Base-by-base conservation (phyloP, 2,113 vertebrate genomes). In the Pluvialis apricaria region DNA sequence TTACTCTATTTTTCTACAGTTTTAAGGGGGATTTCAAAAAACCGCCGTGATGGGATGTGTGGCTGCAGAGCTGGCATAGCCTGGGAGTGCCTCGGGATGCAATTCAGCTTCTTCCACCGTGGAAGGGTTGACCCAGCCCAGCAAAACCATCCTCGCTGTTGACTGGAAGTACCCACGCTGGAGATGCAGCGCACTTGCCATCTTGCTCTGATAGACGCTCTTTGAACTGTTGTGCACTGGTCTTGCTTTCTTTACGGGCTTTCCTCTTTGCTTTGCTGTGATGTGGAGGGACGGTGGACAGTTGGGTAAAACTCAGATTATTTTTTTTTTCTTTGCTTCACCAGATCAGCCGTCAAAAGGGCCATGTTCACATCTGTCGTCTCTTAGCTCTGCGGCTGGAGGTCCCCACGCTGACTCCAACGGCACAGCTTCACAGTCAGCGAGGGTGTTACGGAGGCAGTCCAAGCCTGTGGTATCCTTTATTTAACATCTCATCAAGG, bases 401-500 rank as follows among this genome's bases (percentile, higher is more conserved):
- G 97, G 97, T 77, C 92, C 98, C 70, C 98, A 98, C 95, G 49
- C 97, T 13, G 98, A 92, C 86, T 85, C 91, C 31, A 96, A 95
- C 93, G 11, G 94, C 88, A 47, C 96, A 20, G 82, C 97, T 86
- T 88, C 97, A n/a, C 97, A 81, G 60, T 47, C 97, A 55, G 51
- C 95, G 11, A 82, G 88, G 94, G 86, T 82, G 29, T 93, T 99
- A 78, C 98, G 96, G 42, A 98, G 98, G 79, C 99, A 99, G 82
- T 99, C 99, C 92, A 99, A 99, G 98, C 94, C 98, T 81, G 98
- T 96, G 99, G 99, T 99, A 98, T 82, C 90, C 86, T 92, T 70
- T n/a, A 8, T 45, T 72, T 86, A 65, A 51, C 4, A 7, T 54
- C 47, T 83, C 31, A 4, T 34, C 15, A 2, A 54, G 80, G 86